Base-by-base conservation (phyloP, 2,113 vertebrate species). In the Rhodinocichla rosea region DNA sequence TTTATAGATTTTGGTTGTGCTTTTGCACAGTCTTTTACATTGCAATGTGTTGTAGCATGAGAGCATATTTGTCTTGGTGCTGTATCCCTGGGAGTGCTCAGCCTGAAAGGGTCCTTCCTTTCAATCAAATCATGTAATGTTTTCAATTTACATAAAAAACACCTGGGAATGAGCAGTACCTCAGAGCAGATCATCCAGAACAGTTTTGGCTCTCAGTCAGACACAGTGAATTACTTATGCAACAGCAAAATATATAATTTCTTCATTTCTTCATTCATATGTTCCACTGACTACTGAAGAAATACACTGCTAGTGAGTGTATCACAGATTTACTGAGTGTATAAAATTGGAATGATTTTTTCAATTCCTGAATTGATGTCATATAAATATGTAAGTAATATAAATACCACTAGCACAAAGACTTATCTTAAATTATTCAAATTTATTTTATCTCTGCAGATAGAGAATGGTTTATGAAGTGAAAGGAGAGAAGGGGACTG, bases 101-200 rank as follows among this genome's bases (percentile, higher is more conserved):
- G 77, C 37, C 63, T 90, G 78, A 91, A 90, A 67, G 87, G 22
- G 68, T 94, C 84, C 79, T 96, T 96, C 35, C 33, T 89, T 94
- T 95, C 92, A 92, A 9, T 89, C n/a, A n/a, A 49, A 60, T 91
- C 45, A 39, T 85, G 13, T 33, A 53, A 8, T 86, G 57, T 89
- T 92, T 56, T 55, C 52, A 87, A 28, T 17, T 73, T 64, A 32
- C 8, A 0, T 76, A 79, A 76, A 90, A 70, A 89, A 44, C 45
- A 70, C 82, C 87, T 95, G 47, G 56, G 53, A 94, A 83, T 77
- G 77, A 95, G 68, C 63, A 90, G 7, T 77, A 47, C 50, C 83
- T 94, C 68, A 74, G 71, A 94, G 78, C 77, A 94, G 73, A 75
- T 92, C 47, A 71, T 65, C 60, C 63, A 81, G 80, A 91, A 84